Evolutionary conservation across 2,797 vertebrate genomes (phyloP), one percentile per base, ranked within the genome.

Genomic region (Phrynocephalus forsythii): DNA sequence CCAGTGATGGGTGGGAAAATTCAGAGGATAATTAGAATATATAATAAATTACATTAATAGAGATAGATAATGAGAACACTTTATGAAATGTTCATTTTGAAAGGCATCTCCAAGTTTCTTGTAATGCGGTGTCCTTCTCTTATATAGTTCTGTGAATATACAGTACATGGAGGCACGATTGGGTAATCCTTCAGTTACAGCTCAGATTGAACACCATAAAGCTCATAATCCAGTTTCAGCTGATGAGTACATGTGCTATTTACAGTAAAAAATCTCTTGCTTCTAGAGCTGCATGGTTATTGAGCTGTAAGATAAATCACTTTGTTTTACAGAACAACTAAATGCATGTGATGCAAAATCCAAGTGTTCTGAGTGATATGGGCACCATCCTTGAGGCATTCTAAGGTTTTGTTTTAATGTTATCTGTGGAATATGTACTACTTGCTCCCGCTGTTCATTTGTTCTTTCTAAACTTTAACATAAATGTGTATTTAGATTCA

Each of bases 231-330:
- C 69, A 60, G 24, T 26, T 75, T 84, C 11, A 66, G 18, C 15
- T 56, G n/a, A 26, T 8, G 26, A 69, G 63, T 8, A n/a, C 15
- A 63, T 44, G 63, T 84, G 63, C 30, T 44, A 13, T 20, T 84
- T 75, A n/a, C 75, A 73, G 60, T 73, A 75, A 73, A 82, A 44
- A 6, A 60, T 84, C 38, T 75, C 82, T 75, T 84, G 22, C 20
- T 5, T 72, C 4, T 84, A 52, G 30, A 33, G 48, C n/a, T 73
- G 1, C 33, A 73, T 75, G 30, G 11, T 44, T 63, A 52, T 75
- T 63, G 50, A 66, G 67, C 26, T n/a, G 9, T 44, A 81, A 3
- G 82, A 60, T 84, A 75, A 20, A 84, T 60, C 38, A 30, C 44
- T 26, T 60, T 33, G 33, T 60, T 44, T 60, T 80, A 56, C 48